phyloP scores from a whole-genome alignment of 2,797 vertebrate genomes.

The Malacoraja senta region DNA sequence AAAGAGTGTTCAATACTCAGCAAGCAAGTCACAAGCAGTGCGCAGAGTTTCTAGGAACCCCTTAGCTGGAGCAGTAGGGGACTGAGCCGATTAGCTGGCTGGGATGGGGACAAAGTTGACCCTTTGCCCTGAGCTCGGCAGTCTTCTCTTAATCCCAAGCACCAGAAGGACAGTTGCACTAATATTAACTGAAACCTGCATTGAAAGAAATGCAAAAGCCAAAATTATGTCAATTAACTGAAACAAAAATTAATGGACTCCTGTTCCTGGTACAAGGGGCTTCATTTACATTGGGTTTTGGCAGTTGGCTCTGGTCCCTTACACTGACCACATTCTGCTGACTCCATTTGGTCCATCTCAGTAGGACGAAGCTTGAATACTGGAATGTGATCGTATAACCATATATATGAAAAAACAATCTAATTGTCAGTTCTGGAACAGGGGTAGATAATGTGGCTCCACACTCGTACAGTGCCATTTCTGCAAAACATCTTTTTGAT shows the following conservation, averaged over 20 bases:
- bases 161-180: slow-evolving; percentile 1
- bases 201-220: slow-evolving; percentile 6
- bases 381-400: neutral
- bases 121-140: slow-evolving; percentile 2
- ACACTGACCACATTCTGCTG: neutral
- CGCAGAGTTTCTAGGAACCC: neutral
- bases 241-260: neutral
- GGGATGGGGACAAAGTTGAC: slow-evolving; percentile 2
- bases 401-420: neutral
- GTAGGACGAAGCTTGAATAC: neutral
- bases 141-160: neutral
- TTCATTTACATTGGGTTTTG: neutral
- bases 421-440: neutral
- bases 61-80: slow-evolving; percentile 16
- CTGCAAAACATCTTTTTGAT: neutral
- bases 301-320: neutral
- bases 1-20: neutral
- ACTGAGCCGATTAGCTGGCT: neutral
- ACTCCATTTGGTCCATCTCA: neutral
- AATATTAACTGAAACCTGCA: slow-evolving; percentile 21
- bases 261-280: neutral
- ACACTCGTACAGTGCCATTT: neutral
- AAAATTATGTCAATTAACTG: neutral
- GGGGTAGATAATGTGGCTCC: neutral
- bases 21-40: neutral